Evolutionary conservation across 2,888 invertebrate species (phyloP).

Genomic region (Hetaerina titia): DNA sequence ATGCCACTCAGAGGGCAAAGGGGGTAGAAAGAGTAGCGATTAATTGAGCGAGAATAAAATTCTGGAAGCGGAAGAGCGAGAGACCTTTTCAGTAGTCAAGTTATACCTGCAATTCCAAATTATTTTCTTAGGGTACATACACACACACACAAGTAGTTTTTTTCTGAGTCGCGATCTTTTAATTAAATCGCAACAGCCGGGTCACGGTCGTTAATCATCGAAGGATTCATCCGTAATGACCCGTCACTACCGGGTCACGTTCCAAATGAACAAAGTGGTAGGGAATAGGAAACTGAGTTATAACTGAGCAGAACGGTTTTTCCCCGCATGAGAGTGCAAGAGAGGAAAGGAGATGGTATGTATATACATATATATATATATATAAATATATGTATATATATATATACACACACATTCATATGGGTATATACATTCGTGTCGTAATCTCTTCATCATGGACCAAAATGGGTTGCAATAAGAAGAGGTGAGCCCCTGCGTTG

Average conservation of each 20-base stretch:
- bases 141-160: neutral
- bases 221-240: constrained; percentile 50
- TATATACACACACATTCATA: neutral
- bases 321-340: neutral
- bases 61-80: neutral
- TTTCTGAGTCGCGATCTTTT: constrained; percentile 39
- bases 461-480: neutral
- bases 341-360: neutral
- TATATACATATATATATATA: neutral
- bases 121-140: neutral
- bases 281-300: constrained; percentile 30
- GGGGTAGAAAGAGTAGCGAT: neutral
- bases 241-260: constrained; percentile 41
- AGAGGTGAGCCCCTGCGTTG: neutral
- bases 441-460: constrained; percentile 44
- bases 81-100: neutral
- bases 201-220: constrained; percentile 60
- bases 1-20: neutral
- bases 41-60: constrained; percentile 1
- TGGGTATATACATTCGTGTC: neutral
- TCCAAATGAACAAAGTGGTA: constrained; percentile 48
- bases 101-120: neutral
- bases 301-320: neutral
- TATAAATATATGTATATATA: neutral
- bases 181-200: constrained; percentile 50